Base-by-base conservation (phyloP, 2,888 invertebrate genomes). In the Diaprepes abbreviatus region DNA sequence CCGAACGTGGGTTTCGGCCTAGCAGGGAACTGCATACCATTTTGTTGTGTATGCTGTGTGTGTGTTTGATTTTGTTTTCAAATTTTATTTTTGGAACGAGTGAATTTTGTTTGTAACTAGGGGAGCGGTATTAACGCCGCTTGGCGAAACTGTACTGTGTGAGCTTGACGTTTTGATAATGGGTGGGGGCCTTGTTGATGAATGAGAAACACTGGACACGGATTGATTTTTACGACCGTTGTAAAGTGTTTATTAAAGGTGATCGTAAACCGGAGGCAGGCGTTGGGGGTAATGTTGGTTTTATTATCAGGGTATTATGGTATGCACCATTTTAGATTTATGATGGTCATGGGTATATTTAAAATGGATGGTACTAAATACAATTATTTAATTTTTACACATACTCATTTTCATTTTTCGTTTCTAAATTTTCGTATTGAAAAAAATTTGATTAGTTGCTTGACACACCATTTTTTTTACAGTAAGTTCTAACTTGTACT, bases 21-120 rank as follows among this genome's bases (percentile, higher is more conserved):
- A 71, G 72, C 75, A 73, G 76, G 73, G 74, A 74, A 66, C 74
- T 74, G 78, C 80, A 79, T 80, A 80, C 82, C 82, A 82, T 82
- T 82, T 82, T 82, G 82, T 82, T 81, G 76, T 79, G 75, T 77
- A 66, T 72, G 71, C 62, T 50, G 55, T 69, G 59, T 68, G 71
- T 67, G 71, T 71, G 52, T 72, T 66, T 48, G 69, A 66, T 66
- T 73, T 70, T 70, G 64, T 65, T 69, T 67, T 68, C 62, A 63
- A 62, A 66, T 72, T 73, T 72, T 72, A 76, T 77, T 77, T 77
- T 78, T 72, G 76, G 75, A 57, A 52, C 62, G 60, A 35, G 12
- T 59, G 38, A 63, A 63, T 55, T 62, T 68, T 10, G 21, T 66
- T 36, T 33, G 36, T 28, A 63, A 63, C 43, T 55, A 54, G 54